phyloP scores from a whole-genome alignment of 92 coral and sea anemone species.

The Phenganax subtilis region DNA sequence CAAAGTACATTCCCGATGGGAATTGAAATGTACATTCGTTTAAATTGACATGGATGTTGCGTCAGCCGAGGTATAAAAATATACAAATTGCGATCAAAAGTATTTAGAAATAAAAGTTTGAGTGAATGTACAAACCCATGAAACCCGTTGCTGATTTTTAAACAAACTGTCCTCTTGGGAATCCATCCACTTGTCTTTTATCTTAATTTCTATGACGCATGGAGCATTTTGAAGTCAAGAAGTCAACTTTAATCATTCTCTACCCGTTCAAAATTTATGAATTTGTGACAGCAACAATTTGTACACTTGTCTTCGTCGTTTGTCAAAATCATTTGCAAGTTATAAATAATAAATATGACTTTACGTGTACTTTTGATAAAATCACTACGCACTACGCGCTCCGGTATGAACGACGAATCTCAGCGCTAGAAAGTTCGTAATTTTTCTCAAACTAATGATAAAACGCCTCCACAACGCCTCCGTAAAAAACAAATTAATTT shows the following conservation, averaged over 20 bases:
- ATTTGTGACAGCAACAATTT: background rate
- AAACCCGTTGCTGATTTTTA: background rate
- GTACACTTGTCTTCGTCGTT: background rate
- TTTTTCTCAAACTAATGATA: background rate
- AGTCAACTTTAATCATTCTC: too few relatives aligned
- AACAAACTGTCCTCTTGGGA: slow-evolving; percentile 5
- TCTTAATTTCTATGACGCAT: background rate
- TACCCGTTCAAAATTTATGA: too few relatives aligned
- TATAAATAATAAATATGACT: slow-evolving; percentile 29
- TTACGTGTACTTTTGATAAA: slow-evolving; percentile 38
- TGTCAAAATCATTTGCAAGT: slow-evolving; percentile 18
- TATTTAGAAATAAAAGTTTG: background rate
- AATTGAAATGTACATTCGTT: background rate
- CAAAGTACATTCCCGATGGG: background rate
- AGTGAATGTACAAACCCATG: slow-evolving; percentile 7
- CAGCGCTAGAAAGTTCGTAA: background rate
- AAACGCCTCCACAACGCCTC: slow-evolving; percentile 27
- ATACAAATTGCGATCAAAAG: background rate
- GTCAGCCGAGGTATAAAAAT: background rate
- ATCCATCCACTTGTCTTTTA: background rate
- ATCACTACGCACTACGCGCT: background rate
- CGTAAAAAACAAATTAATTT: slow-evolving; percentile 3
- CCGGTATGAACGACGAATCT: background rate
- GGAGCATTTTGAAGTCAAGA: too few relatives aligned
- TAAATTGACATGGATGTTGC: slow-evolving; percentile 8